A percentile compares a stretch with the other conserved stretches of the same genome.
Evolutionary conservation across 2,113 vertebrate species (phyloP).

Genomic region (Cyprinodon tularosa): DNA sequence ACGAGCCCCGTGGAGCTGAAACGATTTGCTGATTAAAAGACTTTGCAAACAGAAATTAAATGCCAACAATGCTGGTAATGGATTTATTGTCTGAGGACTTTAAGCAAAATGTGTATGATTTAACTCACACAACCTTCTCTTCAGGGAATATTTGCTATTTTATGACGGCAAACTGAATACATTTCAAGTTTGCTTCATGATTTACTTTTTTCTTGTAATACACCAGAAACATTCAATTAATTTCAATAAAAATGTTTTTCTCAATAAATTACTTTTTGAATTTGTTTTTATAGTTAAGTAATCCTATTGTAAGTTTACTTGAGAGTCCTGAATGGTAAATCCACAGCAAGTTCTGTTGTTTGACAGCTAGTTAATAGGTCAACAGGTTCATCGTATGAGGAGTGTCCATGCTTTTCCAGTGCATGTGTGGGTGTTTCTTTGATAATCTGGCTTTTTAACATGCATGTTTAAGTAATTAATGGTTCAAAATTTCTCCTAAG

Average conservation of each 20-base stretch:
- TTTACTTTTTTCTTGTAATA: not conserved
- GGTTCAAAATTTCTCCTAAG: not conserved
- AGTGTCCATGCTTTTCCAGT: not conserved
- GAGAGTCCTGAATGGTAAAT: not conserved
- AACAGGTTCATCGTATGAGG: not conserved
- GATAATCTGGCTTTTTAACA: not conserved
- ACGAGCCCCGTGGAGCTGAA: not conserved
- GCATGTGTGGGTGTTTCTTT: not conserved
- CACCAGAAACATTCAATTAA: not conserved
- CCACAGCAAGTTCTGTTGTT: not conserved
- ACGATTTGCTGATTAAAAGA: constrained; percentile 10
- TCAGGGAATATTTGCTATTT: not conserved
- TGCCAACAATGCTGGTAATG: not conserved
- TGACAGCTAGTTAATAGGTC: not conserved
- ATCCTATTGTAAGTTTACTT: not conserved
- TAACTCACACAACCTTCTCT: not conserved
- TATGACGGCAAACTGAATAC: not conserved
- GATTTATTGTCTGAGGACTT: constrained; percentile 9
- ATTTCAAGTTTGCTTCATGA: not conserved
- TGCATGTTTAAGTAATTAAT: not conserved
- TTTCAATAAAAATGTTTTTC: not conserved
- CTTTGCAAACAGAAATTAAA: constrained; percentile 13
- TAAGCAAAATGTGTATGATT: not conserved
- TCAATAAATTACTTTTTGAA: not conserved
- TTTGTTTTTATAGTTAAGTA: too few species aligned